Percentiles rank a stretch among this genome's conserved stretches.
Evolutionary conservation across 2,888 invertebrate species (phyloP).

Genomic region (Epiblema foenella): DNA sequence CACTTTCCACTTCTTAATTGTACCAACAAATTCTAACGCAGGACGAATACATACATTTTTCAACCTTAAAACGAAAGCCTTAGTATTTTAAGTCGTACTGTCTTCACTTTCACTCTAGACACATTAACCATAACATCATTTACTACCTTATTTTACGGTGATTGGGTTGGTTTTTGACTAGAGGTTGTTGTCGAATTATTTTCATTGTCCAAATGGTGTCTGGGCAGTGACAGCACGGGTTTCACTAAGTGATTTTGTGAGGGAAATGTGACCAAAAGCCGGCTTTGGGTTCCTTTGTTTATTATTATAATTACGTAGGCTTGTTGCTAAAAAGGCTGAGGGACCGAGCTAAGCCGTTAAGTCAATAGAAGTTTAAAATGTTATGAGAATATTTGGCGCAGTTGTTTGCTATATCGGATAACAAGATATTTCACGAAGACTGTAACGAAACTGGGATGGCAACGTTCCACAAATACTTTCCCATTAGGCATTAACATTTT

Average conservation of each 20-base stretch:
- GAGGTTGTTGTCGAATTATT: constrained; percentile 54
- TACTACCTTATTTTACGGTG: background rate
- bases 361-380: constrained; percentile 38
- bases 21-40: constrained; percentile 58
- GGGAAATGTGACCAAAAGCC: constrained; percentile 55
- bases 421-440: background rate
- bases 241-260: constrained; percentile 69
- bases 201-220: constrained; percentile 60
- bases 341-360: constrained; percentile 35
- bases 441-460: background rate
- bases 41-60: constrained; percentile 12
- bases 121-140: background rate
- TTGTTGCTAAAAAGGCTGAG: constrained; percentile 43
- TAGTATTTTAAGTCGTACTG: constrained; percentile 14
- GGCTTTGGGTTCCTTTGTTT: constrained; percentile 54
- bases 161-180: constrained; percentile 42
- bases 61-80: constrained; percentile 30
- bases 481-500: background rate
- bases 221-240: constrained; percentile 63
- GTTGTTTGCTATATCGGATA: constrained; percentile 9
- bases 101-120: background rate
- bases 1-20: constrained; percentile 70
- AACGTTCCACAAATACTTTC: background rate
- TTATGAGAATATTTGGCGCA: constrained; percentile 1
- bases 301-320: constrained; percentile 51